Percentiles rank a stretch among this genome's conserved stretches.
Evolutionary conservation across 2,113 vertebrate genomes (phyloP).

Genomic region (Petroica traversi): DNA sequence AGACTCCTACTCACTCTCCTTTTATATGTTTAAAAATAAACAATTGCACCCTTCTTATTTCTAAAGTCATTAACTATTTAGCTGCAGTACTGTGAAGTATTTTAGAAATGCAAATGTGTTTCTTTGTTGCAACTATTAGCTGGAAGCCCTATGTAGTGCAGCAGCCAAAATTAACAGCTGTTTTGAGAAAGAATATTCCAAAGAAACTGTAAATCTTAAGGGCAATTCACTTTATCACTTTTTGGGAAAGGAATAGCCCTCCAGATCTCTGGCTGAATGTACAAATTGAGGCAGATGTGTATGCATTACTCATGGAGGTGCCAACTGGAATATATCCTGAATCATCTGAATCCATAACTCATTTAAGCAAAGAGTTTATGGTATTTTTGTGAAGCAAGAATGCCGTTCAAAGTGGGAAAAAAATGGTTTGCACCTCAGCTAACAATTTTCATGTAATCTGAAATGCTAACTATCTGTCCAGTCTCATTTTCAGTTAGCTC

Average conservation of each 20-base stretch:
- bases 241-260: neutral
- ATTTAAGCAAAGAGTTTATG: neutral
- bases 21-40: neutral
- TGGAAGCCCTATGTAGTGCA: neutral
- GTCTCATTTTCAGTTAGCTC: neutral
- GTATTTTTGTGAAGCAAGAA: neutral
- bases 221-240: neutral
- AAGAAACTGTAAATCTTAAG: neutral
- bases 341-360: neutral
- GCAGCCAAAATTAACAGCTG: neutral
- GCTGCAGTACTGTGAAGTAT: neutral
- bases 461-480: neutral
- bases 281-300: neutral
- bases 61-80: neutral
- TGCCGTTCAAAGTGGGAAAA: neutral
- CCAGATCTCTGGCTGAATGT: neutral
- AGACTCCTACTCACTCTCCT: neutral
- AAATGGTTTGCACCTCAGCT: neutral
- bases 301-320: accelerated
- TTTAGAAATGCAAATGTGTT: neutral
- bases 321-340: neutral
- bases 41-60: neutral
- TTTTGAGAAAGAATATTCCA: neutral
- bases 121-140: neutral
- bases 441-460: neutral